Evolutionary conservation across 2,113 vertebrate genomes (phyloP).

Genomic region (human): DNA sequence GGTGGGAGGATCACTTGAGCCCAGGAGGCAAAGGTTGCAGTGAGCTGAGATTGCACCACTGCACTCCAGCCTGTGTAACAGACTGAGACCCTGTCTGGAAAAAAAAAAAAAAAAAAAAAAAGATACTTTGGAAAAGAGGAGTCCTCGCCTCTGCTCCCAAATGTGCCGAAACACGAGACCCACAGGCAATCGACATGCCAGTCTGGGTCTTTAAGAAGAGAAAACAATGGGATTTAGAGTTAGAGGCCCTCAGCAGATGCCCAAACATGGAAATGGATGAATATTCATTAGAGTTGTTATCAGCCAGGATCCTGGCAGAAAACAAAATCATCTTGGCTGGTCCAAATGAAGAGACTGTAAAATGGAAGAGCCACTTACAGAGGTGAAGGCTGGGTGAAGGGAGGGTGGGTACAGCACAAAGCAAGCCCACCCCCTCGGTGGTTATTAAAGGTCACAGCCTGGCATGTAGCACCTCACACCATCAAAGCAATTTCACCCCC

Average conservation of each 20-base stretch:
- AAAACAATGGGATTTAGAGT: background rate
- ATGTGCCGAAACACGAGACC: background rate
- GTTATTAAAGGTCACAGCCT: background rate
- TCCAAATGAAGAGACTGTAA: background rate
- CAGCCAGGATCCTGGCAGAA: background rate
- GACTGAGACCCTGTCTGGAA: background rate
- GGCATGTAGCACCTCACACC: background rate
- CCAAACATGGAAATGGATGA: background rate
- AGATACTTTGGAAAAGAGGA: background rate
- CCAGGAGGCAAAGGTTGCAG: background rate
- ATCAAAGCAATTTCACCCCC: background rate
- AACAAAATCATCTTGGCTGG: background rate
- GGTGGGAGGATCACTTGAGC: background rate
- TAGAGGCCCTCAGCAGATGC: background rate
- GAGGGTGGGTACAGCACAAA: accelerated
- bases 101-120: background rate
- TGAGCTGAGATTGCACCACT: background rate
- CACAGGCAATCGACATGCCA: too few relatives aligned
- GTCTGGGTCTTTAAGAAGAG: background rate
- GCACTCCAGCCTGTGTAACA: background rate
- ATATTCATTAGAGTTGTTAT: background rate
- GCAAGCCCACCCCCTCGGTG: background rate
- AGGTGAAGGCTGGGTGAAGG: too few relatives aligned
- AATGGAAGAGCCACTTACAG: background rate
- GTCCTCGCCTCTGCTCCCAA: background rate